phyloP scores from a whole-genome alignment of 1,140 invertebrate species.

The Coboldia fuscipes region DNA sequence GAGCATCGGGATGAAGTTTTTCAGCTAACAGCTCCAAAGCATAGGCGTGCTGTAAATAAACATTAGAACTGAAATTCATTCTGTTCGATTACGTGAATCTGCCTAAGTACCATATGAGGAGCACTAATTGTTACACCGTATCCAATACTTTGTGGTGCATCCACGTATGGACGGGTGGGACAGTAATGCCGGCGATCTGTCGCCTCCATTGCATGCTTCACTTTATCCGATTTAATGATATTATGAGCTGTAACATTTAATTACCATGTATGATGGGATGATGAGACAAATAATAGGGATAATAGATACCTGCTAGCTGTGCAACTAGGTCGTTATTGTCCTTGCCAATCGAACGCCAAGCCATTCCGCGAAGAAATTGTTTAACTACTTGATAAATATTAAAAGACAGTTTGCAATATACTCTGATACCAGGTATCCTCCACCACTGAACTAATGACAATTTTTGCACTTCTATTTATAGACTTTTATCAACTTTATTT shows the following conservation, averaged over 20 bases:
- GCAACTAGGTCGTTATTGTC: constrained; percentile 67
- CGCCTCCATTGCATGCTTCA: constrained; percentile 62
- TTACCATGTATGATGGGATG: not conserved
- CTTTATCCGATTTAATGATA: constrained; percentile 57
- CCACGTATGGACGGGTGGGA: constrained; percentile 46
- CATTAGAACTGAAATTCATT: constrained; percentile 1
- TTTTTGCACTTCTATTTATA: no score
- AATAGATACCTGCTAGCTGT: constrained; percentile 51
- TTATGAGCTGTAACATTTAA: constrained; percentile 42
- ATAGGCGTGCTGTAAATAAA: constrained; percentile 54
- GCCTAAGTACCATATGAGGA: constrained; percentile 76
- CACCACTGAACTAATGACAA: no score
- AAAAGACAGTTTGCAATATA: no score
- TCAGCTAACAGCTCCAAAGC: constrained; percentile 75
- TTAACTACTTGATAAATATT: no score
- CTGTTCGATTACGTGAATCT: not conserved
- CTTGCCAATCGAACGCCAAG: constrained; percentile 64
- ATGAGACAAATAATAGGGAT: constrained; percentile 3
- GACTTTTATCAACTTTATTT: no score
- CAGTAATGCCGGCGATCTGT: constrained; percentile 74
- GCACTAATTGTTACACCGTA: constrained; percentile 90
- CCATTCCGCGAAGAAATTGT: no score
- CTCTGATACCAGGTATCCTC: no score
- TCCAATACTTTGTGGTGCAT: constrained; percentile 75
- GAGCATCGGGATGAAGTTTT: constrained; percentile 55